Percentiles rank a stretch among this genome's conserved stretches.
Conservation (phyloP, 2,113 vertebrate genomes). For the Leucoraja erinaceus region DNA sequence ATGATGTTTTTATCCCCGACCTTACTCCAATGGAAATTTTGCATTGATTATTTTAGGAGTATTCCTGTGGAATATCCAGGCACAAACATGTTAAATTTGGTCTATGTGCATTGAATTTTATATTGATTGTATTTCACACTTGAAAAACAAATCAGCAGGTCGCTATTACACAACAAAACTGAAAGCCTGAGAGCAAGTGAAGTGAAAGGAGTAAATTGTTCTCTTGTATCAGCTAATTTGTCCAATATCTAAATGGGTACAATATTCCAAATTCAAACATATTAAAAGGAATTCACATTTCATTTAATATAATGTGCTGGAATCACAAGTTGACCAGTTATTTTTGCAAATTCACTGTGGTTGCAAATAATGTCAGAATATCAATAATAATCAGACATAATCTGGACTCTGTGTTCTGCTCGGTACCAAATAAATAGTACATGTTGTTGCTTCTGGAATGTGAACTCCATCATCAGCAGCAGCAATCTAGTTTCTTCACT, state of each 20-base stretch:
- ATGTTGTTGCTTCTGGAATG: background rate
- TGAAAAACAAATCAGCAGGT: background rate
- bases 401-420: background rate
- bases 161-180: background rate
- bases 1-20: background rate
- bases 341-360: background rate
- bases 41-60: too few species aligned
- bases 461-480: background rate
- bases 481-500: background rate
- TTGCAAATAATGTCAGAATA: background rate
- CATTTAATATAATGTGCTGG: background rate
- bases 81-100: background rate
- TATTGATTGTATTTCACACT: background rate
- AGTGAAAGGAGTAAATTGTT: background rate
- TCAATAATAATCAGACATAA: conserved; percentile 8
- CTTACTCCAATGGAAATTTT: background rate
- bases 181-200: background rate
- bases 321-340: background rate
- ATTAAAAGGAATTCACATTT: conserved; percentile 22
- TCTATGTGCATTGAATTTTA: background rate
- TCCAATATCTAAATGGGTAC: background rate
- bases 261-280: background rate
- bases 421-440: background rate
- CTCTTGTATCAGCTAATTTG: background rate
- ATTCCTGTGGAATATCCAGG: background rate